These are phyloP conservation scores for Metellina segmentata DNA, from an alignment of 2,888 invertebrate genomes.

Conservation along the genomic window DNA sequence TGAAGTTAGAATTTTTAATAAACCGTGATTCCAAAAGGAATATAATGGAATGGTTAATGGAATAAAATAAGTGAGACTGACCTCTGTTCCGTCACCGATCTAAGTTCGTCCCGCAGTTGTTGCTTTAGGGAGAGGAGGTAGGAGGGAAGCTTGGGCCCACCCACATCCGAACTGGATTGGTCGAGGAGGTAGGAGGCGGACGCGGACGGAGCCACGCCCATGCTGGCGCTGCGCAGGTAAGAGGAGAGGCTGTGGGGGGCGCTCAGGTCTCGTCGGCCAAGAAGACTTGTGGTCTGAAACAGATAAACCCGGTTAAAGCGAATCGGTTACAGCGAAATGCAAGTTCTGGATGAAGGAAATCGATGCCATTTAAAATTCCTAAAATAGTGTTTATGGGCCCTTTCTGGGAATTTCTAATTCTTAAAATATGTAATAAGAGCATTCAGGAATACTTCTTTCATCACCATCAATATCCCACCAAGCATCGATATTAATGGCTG, in stretches of 20 bases:
- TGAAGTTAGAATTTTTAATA: no score
- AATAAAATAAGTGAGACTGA: neutral
- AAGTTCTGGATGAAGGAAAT: neutral
- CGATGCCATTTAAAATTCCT: neutral
- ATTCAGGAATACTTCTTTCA: no score
- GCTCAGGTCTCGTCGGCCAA: conserved; percentile 78
- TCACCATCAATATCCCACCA: no score
- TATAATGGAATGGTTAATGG: no score
- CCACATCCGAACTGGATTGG: conserved; percentile 10
- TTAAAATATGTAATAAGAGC: no score
- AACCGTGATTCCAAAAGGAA: no score
- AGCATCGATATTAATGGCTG: no score
- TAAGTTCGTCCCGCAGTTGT: conserved; percentile 79
- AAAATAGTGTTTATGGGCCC: no score
- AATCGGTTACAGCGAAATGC: neutral
- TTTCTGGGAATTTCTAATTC: no score
- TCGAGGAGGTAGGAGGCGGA: conserved; percentile 69
- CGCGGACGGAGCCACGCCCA: conserved; percentile 38
- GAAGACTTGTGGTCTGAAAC: conserved; percentile 56
- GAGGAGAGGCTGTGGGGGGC: conserved; percentile 78
- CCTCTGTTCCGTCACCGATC: conserved; percentile 77
- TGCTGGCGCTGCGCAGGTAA: conserved; percentile 57
- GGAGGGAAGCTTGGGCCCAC: conserved; percentile 77
- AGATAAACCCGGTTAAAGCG: neutral
- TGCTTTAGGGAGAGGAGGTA: conserved; percentile 79